These are phyloP conservation scores for Pachycephala philippinensis DNA, from an alignment of 2,113 vertebrate species.

Conservation along the genomic window DNA sequence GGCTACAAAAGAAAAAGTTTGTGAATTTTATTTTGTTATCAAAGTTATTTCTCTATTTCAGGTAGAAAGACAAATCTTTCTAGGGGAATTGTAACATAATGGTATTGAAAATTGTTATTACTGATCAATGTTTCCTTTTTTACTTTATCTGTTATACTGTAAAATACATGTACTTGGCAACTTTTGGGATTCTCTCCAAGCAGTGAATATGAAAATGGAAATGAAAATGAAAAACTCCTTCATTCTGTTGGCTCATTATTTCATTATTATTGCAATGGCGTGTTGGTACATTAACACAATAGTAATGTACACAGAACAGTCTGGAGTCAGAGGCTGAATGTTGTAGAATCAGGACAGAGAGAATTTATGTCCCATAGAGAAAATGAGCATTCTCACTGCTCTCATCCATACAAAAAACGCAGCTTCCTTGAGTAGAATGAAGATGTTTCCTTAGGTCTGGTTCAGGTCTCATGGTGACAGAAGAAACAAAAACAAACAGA, in stretches of 20 bases:
- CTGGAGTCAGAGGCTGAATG: background rate
- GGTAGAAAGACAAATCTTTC: background rate
- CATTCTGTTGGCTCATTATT: background rate
- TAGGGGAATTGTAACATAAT: background rate
- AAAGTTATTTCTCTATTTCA: background rate
- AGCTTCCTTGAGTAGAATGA: fast-evolving
- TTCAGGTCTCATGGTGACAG: background rate
- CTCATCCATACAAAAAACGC: background rate
- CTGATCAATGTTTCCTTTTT: background rate
- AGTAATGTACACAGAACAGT: background rate
- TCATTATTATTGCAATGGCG: background rate
- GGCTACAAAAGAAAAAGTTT: background rate
- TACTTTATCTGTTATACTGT: background rate
- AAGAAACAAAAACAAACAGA: background rate
- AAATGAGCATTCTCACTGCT: background rate
- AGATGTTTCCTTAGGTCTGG: background rate
- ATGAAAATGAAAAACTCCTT: background rate
- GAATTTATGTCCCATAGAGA: background rate
- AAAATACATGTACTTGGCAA: background rate
- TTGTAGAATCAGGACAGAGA: background rate
- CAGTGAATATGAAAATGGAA: background rate
- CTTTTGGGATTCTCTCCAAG: background rate
- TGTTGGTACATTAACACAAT: background rate
- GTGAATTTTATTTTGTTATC: background rate
- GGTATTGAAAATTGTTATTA: background rate